phyloP scores from a whole-genome alignment of 2,797 vertebrate genomes.

The Phalanger gymnotis region DNA sequence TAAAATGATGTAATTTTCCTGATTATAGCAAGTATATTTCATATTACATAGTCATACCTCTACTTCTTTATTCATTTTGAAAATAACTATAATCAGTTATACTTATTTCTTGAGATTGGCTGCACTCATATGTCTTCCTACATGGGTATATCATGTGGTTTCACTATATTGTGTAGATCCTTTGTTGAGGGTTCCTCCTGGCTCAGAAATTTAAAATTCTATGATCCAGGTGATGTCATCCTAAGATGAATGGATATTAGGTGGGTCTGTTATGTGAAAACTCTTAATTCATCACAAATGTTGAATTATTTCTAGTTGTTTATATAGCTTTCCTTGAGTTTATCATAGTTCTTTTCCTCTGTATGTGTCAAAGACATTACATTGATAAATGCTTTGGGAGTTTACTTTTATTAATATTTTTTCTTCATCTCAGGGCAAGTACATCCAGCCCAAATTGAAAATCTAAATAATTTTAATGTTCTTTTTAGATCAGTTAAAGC shows the following conservation, averaged over 20 bases:
- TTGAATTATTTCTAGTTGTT: neutral
- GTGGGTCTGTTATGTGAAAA: neutral
- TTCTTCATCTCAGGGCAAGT: neutral
- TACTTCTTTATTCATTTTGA: neutral
- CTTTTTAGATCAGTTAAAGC: neutral
- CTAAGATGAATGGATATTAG: fast-evolving
- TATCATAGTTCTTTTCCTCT: too few relatives aligned
- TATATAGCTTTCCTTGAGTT: neutral
- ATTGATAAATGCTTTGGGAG: neutral
- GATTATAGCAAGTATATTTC: neutral
- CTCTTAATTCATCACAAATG: neutral
- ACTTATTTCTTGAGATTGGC: neutral
- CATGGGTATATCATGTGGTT: neutral
- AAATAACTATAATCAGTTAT: neutral
- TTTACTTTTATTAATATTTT: too few relatives aligned
- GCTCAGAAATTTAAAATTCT: neutral
- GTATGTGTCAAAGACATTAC: neutral
- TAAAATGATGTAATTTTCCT: neutral
- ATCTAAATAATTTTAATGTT: neutral
- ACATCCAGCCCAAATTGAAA: neutral
- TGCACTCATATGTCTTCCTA: neutral
- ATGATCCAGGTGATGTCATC: neutral
- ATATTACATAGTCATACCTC: neutral
- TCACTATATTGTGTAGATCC: neutral
- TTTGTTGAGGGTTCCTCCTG: neutral